These are phyloP conservation scores for Drosophila navojoa DNA, from an alignment of 1,140 invertebrate species.

Conservation along the genomic window DNA sequence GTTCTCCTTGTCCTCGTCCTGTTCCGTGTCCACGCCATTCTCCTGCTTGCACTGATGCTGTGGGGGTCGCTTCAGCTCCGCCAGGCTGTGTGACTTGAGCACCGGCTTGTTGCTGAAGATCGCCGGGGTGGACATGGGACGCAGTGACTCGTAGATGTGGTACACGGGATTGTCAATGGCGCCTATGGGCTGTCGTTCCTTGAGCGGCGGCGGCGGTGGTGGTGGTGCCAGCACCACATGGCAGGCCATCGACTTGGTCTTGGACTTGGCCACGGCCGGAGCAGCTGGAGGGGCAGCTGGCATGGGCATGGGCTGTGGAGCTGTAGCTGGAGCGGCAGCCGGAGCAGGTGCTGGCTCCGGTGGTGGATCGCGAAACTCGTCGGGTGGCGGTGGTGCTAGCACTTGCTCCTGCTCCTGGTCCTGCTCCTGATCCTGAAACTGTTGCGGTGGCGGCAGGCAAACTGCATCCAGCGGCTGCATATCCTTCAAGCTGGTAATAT, in stretches of 20 bases:
- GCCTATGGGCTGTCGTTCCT: slow-evolving; percentile 72
- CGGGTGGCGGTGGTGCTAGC: slow-evolving; percentile 87
- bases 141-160: slow-evolving; percentile 90
- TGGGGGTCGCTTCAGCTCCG: slow-evolving; percentile 84
- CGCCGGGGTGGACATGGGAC: slow-evolving; percentile 83
- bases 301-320: neutral
- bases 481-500: slow-evolving; percentile 84
- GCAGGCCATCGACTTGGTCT: slow-evolving; percentile 46
- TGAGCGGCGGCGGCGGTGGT: slow-evolving; percentile 49
- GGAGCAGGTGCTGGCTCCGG: slow-evolving; percentile 28
- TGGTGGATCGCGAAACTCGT: slow-evolving; percentile 88
- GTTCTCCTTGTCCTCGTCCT: slow-evolving; percentile 77
- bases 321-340: neutral
- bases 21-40: slow-evolving; percentile 52
- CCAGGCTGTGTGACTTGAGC: slow-evolving; percentile 86
- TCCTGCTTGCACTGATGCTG: slow-evolving; percentile 63
- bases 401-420: slow-evolving; percentile 82
- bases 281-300: slow-evolving; percentile 13
- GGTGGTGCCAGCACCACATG: slow-evolving; percentile 40
- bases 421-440: slow-evolving; percentile 90
- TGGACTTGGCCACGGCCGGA: slow-evolving; percentile 21
- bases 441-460: slow-evolving; percentile 90
- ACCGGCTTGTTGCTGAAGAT: slow-evolving; percentile 84
- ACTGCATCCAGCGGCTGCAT: slow-evolving; percentile 90
- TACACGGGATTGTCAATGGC: slow-evolving; percentile 90